Evolutionary conservation across 1,140 invertebrate species (phyloP).

Genomic region (Pseudomyrmex gracilis): DNA sequence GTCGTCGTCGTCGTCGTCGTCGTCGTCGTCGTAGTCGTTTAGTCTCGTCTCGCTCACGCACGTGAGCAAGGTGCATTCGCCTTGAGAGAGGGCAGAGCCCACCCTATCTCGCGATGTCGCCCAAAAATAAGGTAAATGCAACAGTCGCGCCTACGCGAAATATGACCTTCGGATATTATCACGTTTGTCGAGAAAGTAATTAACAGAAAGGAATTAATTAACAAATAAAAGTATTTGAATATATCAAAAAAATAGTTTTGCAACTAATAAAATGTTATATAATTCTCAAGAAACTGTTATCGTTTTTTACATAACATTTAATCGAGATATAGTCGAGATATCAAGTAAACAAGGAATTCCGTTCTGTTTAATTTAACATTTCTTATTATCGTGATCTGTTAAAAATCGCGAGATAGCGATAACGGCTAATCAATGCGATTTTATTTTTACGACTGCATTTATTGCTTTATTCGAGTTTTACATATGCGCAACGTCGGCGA

Average conservation of each 20-base stretch:
- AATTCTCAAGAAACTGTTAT: background rate
- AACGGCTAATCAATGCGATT: background rate
- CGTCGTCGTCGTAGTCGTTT: background rate
- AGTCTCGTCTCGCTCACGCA: background rate
- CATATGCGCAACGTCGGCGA: no score
- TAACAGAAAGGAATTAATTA: no score
- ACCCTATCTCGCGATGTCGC: slow-evolving; percentile 66
- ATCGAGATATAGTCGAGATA: background rate
- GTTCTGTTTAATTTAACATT: background rate
- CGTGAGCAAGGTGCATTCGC: slow-evolving; percentile 61
- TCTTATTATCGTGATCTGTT: background rate
- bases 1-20: background rate
- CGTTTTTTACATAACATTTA: background rate
- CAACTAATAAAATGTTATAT: no score
- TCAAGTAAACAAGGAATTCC: background rate
- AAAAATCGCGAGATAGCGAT: background rate
- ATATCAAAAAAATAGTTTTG: no score
- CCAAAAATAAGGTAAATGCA: slow-evolving; percentile 76
- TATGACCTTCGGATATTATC: background rate
- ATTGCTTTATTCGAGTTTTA: no score
- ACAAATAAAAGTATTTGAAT: no score
- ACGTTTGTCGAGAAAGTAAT: background rate
- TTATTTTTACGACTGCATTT: background rate
- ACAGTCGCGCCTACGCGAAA: background rate
- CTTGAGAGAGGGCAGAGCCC: slow-evolving; percentile 7